Conservation (phyloP, 2,888 invertebrate genomes). For the Caenorhabditis sulstoni region DNA sequence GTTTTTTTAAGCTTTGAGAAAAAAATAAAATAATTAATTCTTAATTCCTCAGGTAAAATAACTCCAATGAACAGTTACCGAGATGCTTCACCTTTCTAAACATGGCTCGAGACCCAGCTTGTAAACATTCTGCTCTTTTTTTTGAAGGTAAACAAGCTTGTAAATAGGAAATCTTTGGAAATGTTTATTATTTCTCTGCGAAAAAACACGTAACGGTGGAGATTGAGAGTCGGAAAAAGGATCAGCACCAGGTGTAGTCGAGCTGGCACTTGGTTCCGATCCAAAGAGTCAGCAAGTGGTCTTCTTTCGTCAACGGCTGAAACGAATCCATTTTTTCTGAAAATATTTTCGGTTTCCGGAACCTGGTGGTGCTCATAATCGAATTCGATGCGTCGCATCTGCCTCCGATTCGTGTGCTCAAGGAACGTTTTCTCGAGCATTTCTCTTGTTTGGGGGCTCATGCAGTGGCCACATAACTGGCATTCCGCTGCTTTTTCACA, state of each 20-base stretch:
- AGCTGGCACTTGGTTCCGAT: constrained; percentile 91
- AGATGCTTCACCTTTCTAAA: too few relatives aligned
- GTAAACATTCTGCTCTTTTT: too few relatives aligned
- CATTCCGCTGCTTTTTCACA: constrained; percentile 83
- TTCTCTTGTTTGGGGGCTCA: constrained; percentile 84
- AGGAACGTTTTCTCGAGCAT: constrained; percentile 86
- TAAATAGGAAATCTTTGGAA: too few relatives aligned
- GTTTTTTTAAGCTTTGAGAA: too few relatives aligned
- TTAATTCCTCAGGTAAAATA: too few relatives aligned
- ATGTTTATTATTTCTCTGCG: too few relatives aligned
- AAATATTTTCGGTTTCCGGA: constrained; percentile 81
- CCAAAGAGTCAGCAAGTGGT: constrained; percentile 89
- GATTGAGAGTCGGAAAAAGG: constrained; percentile 2
- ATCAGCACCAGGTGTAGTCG: constrained; percentile 88
- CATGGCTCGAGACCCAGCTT: too few relatives aligned
- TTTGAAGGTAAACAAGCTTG: too few relatives aligned
- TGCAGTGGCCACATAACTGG: constrained; percentile 88
- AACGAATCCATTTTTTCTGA: constrained; percentile 11
- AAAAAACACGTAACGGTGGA: constrained; percentile 8
- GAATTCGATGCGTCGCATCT: constrained; percentile 85
- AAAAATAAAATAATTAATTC: too few relatives aligned
- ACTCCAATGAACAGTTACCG: too few relatives aligned
- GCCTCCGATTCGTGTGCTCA: constrained; percentile 89
- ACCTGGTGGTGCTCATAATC: constrained; percentile 81
- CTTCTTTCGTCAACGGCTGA: constrained; percentile 82